Conservation (phyloP, 2,113 vertebrate genomes). For the Thomomys bottae region DNA sequence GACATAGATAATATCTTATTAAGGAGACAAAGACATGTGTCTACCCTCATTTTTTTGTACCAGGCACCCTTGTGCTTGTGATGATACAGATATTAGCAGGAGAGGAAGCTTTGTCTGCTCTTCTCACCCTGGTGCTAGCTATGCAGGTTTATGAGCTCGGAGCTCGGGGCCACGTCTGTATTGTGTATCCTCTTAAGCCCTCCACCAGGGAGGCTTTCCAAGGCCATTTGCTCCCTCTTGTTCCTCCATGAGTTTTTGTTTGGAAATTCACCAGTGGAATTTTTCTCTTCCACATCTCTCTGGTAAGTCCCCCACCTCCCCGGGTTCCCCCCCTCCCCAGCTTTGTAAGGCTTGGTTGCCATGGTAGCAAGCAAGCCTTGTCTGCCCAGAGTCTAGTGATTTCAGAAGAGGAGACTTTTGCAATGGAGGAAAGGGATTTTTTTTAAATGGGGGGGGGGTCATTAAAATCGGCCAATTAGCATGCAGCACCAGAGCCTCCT, state of each 20-base stretch:
- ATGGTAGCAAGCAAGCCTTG: conserved; percentile 90
- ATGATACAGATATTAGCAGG: background rate
- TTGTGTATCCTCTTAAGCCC: background rate
- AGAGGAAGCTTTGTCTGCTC: background rate
- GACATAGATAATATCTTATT: background rate
- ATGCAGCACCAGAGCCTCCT: conserved; percentile 85
- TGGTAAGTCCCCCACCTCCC: conserved; percentile 68
- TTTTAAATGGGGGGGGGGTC: conserved; percentile 86
- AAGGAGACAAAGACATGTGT: background rate
- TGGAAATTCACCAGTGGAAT: conserved; percentile 81
- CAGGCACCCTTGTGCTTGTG: background rate
- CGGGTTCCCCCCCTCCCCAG: conserved; percentile 34
- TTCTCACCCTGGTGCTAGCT: background rate
- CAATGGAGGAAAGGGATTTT: conserved; percentile 50
- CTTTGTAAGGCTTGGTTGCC: conserved; percentile 87
- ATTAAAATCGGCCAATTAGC: conserved; percentile 93
- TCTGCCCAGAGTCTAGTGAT: conserved; percentile 84
- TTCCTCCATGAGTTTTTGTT: conserved; percentile 56
- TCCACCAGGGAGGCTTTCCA: background rate
- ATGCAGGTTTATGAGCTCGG: background rate
- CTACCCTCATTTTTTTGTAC: background rate
- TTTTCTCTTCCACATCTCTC: conserved; percentile 77
- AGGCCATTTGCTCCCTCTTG: background rate
- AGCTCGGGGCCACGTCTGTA: background rate
- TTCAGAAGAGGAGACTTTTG: conserved; percentile 79